phyloP scores from a whole-genome alignment of 2,888 invertebrate species.

The Calliphora vomitoria region DNA sequence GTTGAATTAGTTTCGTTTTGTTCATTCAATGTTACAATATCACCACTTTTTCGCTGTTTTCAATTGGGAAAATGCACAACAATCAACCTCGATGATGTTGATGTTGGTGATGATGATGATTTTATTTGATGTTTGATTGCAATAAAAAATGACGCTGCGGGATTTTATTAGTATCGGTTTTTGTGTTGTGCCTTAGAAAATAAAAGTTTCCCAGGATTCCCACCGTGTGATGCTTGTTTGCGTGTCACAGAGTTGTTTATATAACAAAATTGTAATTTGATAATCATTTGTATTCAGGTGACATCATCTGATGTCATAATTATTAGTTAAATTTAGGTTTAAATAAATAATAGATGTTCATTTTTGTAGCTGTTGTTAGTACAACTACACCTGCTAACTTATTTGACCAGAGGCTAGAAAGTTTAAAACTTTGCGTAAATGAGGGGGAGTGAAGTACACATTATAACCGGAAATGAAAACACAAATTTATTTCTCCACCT shows the following conservation, averaged over 20 bases:
- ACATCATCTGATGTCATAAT: slow-evolving; percentile 66
- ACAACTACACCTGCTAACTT: slow-evolving; percentile 79
- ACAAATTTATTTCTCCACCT: not conserved
- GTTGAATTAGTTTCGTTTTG: slow-evolving; percentile 46
- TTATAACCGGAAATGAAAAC: slow-evolving; percentile 54
- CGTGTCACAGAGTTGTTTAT: slow-evolving; percentile 57
- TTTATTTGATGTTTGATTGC: slow-evolving; percentile 64
- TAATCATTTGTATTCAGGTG: slow-evolving; percentile 65
- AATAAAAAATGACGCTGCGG: slow-evolving; percentile 71
- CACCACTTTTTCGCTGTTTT: slow-evolving; percentile 57
- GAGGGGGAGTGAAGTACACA: not conserved
- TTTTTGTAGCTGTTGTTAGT: slow-evolving; percentile 27
- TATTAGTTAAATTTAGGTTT: slow-evolving; percentile 30
- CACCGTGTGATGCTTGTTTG: slow-evolving; percentile 69
- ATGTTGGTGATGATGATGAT: slow-evolving; percentile 68
- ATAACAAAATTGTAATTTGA: slow-evolving; percentile 49
- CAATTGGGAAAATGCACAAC: slow-evolving; percentile 52
- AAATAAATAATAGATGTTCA: slow-evolving; percentile 38
- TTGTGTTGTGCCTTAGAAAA: slow-evolving; percentile 14
- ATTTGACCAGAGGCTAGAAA: slow-evolving; percentile 81
- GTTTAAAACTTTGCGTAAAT: slow-evolving; percentile 78
- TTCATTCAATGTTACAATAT: slow-evolving; percentile 71
- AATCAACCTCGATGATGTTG: slow-evolving; percentile 60
- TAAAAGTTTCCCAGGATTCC: slow-evolving; percentile 72
- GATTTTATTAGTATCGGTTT: slow-evolving; percentile 64